These are phyloP conservation scores for Chionoecetes opilio DNA, from an alignment of 1,140 invertebrate species.

Conservation along the genomic window DNA sequence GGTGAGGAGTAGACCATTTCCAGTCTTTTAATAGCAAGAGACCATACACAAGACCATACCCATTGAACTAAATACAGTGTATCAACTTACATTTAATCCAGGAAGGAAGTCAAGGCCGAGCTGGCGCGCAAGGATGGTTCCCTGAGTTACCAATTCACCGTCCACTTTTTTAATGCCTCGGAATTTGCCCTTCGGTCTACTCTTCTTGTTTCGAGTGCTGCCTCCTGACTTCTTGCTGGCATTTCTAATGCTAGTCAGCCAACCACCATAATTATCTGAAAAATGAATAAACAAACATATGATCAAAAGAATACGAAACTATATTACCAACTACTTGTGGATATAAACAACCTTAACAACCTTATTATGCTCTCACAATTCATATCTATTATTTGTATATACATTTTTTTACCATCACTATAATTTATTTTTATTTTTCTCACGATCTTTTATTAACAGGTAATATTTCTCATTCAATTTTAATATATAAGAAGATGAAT, in stretches of 20 bases:
- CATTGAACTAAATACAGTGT: too few species aligned
- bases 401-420: too few species aligned
- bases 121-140: slow-evolving; percentile 60
- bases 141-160: neutral
- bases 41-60: too few species aligned
- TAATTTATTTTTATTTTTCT: too few species aligned
- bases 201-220: slow-evolving; percentile 58
- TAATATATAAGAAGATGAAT: too few species aligned
- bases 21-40: too few species aligned
- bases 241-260: slow-evolving; percentile 47
- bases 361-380: too few species aligned
- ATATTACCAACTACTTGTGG: neutral
- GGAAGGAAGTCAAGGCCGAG: slow-evolving; percentile 59
- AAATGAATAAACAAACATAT: neutral
- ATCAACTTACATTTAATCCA: slow-evolving; percentile 63
- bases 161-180: slow-evolving; percentile 52
- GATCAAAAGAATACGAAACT: too few species aligned
- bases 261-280: slow-evolving; percentile 40
- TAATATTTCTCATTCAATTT: too few species aligned
- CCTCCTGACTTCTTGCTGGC: slow-evolving; percentile 65
- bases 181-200: slow-evolving; percentile 50
- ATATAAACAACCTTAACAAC: neutral
- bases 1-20: too few species aligned
- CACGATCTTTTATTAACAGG: too few species aligned
- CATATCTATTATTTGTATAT: too few species aligned